Evolutionary conservation across 2,113 vertebrate species (phyloP), one percentile per base, ranked within the genome.

Genomic region (Corythaixoides concolor): DNA sequence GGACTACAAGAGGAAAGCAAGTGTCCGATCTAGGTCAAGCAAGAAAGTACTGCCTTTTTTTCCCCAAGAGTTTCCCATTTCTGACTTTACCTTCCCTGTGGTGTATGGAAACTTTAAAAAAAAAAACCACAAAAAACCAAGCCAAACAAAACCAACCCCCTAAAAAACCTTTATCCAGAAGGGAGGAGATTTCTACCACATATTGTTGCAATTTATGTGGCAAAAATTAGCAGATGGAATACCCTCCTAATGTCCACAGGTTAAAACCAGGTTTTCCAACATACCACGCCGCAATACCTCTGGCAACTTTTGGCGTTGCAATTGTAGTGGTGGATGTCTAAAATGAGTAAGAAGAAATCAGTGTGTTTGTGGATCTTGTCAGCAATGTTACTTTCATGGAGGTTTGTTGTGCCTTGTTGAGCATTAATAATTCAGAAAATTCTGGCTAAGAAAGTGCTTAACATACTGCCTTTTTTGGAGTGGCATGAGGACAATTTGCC

Each of bases 391-490:
- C 30, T 72, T 85, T 56, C 2, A 1, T 70, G 50, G 12, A 84
- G 32, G 30, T 72, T 95, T 75, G 32, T 85, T 23, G 12, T 72
- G 56, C 35, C 26, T 72, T 75, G 21, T 20, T 68, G 74, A 81
- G 7, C 59, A 43, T 74, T 81, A 73, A 66, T 94, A 88, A 92
- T 77, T 90, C 15, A 47, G 60, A 72, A 96, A 52, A 78, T 8
- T 33, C 37, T 83, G 30, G 22, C 33, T 85, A 83, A 83, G 49
- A 55, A 88, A 45, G 53, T 88, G 41, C 49, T 76, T 89, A 75
- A 72, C 84, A n/a, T 50, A 32, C 80, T 70, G 69, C 56, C 80
- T 92, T 94, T 95, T 96, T 87, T 94, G 92, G 68, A 89, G 66
- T 77, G 79, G 69, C 60, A 67, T 68, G 73, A 92, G 45, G 62